These are phyloP conservation scores for Pachymerium ferrugineum DNA, from an alignment of 2,888 invertebrate species.

Conservation along the genomic window DNA sequence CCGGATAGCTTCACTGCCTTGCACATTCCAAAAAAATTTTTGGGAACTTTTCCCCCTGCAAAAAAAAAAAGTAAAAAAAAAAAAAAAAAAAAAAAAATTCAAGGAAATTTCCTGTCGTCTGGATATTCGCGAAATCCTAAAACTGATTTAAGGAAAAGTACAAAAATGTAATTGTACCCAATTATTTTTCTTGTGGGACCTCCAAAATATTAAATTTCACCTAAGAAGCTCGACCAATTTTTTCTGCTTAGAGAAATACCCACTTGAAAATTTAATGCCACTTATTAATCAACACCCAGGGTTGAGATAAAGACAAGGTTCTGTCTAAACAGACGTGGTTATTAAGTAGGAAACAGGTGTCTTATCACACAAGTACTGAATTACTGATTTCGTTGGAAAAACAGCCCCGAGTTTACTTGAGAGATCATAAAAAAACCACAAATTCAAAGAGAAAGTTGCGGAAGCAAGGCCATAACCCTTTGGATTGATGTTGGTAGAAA, in stretches of 20 bases:
- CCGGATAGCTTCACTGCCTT: background rate
- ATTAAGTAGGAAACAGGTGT: background rate
- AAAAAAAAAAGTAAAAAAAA: no score
- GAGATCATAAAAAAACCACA: background rate
- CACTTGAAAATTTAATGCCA: background rate
- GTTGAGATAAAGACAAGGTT: no score
- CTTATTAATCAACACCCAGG: background rate
- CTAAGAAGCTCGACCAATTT: no score
- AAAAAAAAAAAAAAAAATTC: no score
- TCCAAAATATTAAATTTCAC: no score
- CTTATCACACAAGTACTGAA: background rate
- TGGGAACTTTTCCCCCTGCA: no score
- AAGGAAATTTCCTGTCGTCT: no score
- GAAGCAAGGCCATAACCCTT: constrained; percentile 17
- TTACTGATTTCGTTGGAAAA: background rate
- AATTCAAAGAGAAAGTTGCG: background rate
- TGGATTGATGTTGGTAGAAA: background rate
- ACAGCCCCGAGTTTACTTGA: background rate
- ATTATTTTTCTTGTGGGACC: no score
- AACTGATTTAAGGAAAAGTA: no score
- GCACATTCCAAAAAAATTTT: background rate
- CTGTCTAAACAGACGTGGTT: background rate
- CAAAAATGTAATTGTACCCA: no score
- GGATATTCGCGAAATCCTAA: no score
- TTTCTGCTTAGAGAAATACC: no score